phyloP scores from a whole-genome alignment of 2,113 vertebrate genomes.

The Oryzias javanicus region DNA sequence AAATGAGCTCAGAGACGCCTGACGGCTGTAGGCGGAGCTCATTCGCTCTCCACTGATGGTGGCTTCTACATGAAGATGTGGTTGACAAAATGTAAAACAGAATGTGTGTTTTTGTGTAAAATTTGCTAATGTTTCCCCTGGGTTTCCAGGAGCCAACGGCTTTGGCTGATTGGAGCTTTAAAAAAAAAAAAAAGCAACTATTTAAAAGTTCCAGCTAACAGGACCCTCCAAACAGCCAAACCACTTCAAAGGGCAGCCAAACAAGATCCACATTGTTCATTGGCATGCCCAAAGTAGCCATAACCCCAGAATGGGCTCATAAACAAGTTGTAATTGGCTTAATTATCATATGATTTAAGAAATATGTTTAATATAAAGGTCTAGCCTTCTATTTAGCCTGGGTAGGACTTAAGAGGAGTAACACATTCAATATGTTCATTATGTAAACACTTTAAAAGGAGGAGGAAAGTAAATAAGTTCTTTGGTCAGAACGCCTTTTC shows the following conservation, averaged over 20 bases:
- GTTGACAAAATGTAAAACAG: slow-evolving; percentile 62
- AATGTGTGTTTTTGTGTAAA: slow-evolving; percentile 68
- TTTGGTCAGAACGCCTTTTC: slow-evolving; percentile 11
- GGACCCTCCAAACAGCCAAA: slow-evolving; percentile 71
- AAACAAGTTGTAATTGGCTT: slow-evolving; percentile 78
- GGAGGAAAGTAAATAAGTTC: slow-evolving; percentile 36
- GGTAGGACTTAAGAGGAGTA: slow-evolving; percentile 67
- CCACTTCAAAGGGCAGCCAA: slow-evolving; percentile 72
- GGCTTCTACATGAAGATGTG: slow-evolving; percentile 19
- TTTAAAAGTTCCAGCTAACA: slow-evolving; percentile 68
- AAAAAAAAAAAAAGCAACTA: slow-evolving; percentile 59
- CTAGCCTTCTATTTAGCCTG: slow-evolving; percentile 77
- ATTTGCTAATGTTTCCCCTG: slow-evolving; percentile 67
- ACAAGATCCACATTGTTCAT: slow-evolving; percentile 77
- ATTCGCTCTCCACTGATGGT: slow-evolving; percentile 6
- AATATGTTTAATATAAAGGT: slow-evolving; percentile 76
- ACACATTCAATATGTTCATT: slow-evolving; percentile 79
- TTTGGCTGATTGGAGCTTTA: slow-evolving; percentile 40
- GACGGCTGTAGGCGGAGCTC: slow-evolving; percentile 29
- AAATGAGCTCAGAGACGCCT: neutral
- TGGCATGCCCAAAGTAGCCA: slow-evolving; percentile 69
- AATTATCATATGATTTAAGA: slow-evolving; percentile 79
- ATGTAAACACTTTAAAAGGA: slow-evolving; percentile 72
- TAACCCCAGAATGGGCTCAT: slow-evolving; percentile 65
- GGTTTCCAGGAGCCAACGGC: slow-evolving; percentile 60